A percentile compares a stretch with the other conserved stretches of the same genome.
Evolutionary conservation across 2,797 vertebrate genomes (phyloP).

Genomic region (Clarias pachynema): DNA sequence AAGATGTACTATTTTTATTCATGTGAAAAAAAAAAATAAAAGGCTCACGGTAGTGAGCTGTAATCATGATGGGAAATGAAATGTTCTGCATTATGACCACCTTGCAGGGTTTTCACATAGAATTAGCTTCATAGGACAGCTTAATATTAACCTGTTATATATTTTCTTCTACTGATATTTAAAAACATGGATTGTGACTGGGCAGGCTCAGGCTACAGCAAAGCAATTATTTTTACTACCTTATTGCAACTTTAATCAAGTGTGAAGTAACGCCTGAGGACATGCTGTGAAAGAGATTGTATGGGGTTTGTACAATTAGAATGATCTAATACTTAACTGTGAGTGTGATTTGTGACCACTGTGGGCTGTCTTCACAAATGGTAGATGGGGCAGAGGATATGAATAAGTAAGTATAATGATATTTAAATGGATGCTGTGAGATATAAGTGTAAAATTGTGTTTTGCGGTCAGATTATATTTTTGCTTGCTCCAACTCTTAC

Average conservation of each 20-base stretch:
- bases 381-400: background rate
- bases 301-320: background rate
- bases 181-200: background rate
- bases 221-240: background rate
- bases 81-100: background rate
- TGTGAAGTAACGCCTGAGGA: background rate
- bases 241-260: background rate
- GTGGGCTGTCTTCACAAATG: background rate
- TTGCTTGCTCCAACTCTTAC: too few relatives aligned
- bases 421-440: background rate
- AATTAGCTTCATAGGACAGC: background rate
- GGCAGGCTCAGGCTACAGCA: background rate
- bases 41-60: background rate
- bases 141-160: background rate
- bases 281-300: background rate
- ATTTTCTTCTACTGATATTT: background rate
- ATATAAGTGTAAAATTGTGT: too few relatives aligned
- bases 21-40: background rate
- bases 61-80: background rate
- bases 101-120: background rate
- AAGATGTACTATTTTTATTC: background rate
- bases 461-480: too few relatives aligned
- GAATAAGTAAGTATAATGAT: background rate
- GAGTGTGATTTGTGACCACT: background rate
- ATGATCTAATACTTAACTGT: background rate